Conservation (phyloP, 2,797 vertebrate genomes). For the Melanotaenia pygmaea region DNA sequence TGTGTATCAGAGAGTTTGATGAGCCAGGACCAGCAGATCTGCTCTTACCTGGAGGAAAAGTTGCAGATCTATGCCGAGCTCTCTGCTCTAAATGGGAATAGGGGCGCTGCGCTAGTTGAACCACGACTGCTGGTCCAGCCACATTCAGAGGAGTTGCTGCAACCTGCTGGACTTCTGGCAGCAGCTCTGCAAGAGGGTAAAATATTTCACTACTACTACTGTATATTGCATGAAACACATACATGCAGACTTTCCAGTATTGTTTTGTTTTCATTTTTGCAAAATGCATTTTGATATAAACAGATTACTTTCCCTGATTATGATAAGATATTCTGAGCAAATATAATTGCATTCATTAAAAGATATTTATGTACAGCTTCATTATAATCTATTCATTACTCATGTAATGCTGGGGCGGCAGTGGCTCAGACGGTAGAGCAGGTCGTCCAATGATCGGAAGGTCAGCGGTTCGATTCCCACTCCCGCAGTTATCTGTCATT, state of each 20-base stretch:
- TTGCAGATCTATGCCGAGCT: conserved; percentile 87
- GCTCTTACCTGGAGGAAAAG: conserved; percentile 92
- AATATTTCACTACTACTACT: not conserved
- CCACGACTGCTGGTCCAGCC: conserved; percentile 87
- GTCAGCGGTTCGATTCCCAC: too few species aligned
- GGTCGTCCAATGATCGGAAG: too few species aligned
- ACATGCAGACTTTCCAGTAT: not conserved
- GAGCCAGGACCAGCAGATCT: conserved; percentile 93
- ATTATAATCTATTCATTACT: not conserved
- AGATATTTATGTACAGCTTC: not conserved
- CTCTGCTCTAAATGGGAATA: conserved; percentile 78
- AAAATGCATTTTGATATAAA: not conserved
- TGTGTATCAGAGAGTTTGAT: conserved; percentile 85
- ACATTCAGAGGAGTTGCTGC: conserved; percentile 86
- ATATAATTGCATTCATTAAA: not conserved
- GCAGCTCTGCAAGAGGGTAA: conserved; percentile 92
- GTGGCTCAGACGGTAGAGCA: too few species aligned
- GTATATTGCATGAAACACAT: not conserved
- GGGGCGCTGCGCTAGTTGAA: conserved; percentile 76
- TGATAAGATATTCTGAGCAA: not conserved
- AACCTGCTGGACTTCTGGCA: conserved; percentile 83
- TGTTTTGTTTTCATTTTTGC: not conserved
- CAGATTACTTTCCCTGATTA: not conserved
- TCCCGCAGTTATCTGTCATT: too few species aligned
- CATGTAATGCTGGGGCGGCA: too few species aligned